These are phyloP conservation scores for Uloborus plumipes DNA, from an alignment of 2,888 invertebrate genomes.

Conservation along the genomic window DNA sequence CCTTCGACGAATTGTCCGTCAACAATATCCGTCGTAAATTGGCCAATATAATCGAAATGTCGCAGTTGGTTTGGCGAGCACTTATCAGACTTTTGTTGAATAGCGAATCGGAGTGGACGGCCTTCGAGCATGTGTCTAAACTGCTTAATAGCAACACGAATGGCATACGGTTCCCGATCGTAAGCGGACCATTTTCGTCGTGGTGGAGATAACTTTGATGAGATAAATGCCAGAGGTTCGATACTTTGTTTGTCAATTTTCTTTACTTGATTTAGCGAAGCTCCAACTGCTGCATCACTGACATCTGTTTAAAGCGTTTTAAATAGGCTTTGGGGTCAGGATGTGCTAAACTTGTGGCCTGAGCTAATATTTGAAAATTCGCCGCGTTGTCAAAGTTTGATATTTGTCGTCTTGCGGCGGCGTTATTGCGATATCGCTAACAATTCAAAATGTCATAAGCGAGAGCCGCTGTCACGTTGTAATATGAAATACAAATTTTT, in stretches of 20 bases:
- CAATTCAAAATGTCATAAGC: no score
- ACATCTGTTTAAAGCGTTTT: neutral
- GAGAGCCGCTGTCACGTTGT: no score
- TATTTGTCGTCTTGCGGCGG: no score
- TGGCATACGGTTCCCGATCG: slow-evolving; percentile 1
- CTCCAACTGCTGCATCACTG: neutral
- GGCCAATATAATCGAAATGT: slow-evolving; percentile 2
- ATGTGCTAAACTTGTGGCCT: no score
- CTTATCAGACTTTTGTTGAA: slow-evolving; percentile 2
- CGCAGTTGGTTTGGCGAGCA: neutral
- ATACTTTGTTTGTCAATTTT: neutral
- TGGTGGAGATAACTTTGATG: neutral
- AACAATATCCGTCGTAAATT: slow-evolving; percentile 7
- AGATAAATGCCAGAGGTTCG: neutral
- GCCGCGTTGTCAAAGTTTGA: no score
- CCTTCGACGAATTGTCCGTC: neutral
- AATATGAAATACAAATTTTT: no score
- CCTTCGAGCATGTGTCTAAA: slow-evolving; percentile 21
- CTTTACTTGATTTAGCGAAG: neutral
- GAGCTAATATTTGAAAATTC: no score
- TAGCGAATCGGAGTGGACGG: slow-evolving; percentile 3
- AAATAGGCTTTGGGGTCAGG: no score
- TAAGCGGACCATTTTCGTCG: neutral
- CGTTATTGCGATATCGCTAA: no score
- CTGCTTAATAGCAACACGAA: neutral